These are phyloP conservation scores for Diplodus sargus DNA, from an alignment of 2,797 vertebrate species.

Conservation along the genomic window DNA sequence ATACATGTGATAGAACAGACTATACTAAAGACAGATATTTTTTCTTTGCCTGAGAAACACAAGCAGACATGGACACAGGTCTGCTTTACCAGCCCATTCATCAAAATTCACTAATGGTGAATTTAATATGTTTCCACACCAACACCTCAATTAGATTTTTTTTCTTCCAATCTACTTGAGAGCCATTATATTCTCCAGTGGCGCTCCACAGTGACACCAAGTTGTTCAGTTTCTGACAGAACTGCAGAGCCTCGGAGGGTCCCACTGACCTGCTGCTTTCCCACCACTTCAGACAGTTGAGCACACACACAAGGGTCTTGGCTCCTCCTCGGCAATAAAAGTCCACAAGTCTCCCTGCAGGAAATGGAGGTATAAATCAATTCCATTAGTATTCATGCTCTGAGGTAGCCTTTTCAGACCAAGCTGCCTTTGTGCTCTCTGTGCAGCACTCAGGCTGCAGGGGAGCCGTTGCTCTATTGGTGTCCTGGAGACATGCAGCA, in stretches of 20 bases:
- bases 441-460: conserved; percentile 73
- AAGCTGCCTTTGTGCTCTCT: conserved; percentile 68
- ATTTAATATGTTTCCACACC: neutral
- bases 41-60: neutral
- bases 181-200: conserved; percentile 11
- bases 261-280: conserved; percentile 35
- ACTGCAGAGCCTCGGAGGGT: conserved; percentile 16
- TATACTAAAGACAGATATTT: neutral
- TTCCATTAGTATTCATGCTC: conserved; percentile 81
- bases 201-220: neutral
- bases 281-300: conserved; percentile 52
- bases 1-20: neutral
- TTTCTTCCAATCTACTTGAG: neutral
- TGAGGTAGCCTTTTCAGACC: conserved; percentile 71
- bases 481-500: conserved; percentile 72
- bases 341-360: conserved; percentile 68
- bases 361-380: conserved; percentile 77
- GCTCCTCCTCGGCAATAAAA: conserved; percentile 62
- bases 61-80: neutral
- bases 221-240: conserved; percentile 28
- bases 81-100: neutral
- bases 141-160: neutral
- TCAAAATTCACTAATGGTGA: neutral
- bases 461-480: conserved; percentile 63
- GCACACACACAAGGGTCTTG: conserved; percentile 52